Percentiles rank a stretch among this genome's conserved stretches.
These are phyloP conservation scores for Orientallactaga sibirica DNA, from an alignment of 2,797 vertebrate genomes.

Conservation along the genomic window DNA sequence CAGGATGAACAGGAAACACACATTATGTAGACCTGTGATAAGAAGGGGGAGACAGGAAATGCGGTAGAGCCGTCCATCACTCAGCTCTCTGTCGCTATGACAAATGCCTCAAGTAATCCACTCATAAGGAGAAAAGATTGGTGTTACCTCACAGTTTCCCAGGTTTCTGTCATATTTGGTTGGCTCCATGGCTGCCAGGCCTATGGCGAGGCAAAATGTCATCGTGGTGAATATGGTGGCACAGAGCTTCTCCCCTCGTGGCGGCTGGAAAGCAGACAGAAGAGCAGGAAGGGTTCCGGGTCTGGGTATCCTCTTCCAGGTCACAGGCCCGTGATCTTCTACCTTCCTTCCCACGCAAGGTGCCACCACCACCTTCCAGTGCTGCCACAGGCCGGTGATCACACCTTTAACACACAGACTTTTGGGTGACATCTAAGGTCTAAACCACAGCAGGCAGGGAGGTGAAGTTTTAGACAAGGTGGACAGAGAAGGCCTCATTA, in stretches of 20 bases:
- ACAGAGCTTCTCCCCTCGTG: not conserved
- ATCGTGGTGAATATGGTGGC: not conserved
- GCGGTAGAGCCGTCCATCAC: not conserved
- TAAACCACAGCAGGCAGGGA: not conserved
- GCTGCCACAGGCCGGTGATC: not conserved
- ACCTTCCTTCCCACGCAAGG: not conserved
- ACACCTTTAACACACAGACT: not conserved
- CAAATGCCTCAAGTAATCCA: not conserved
- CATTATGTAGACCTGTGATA: not conserved
- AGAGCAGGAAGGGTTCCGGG: not conserved
- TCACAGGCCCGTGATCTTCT: not conserved
- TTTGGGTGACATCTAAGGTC: not conserved
- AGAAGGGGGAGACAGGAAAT: not conserved
- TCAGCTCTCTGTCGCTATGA: not conserved
- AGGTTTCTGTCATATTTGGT: not conserved
- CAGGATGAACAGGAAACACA: not conserved
- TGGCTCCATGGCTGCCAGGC: not conserved
- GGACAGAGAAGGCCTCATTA: not conserved
- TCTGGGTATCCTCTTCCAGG: not conserved
- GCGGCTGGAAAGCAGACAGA: not conserved
- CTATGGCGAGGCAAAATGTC: too few relatives aligned
- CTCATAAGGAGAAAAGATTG: not conserved
- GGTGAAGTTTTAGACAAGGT: not conserved
- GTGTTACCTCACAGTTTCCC: not conserved
- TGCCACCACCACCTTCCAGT: not conserved